Evolutionary conservation across 2,113 vertebrate genomes (phyloP).

Genomic region (Grus americana): DNA sequence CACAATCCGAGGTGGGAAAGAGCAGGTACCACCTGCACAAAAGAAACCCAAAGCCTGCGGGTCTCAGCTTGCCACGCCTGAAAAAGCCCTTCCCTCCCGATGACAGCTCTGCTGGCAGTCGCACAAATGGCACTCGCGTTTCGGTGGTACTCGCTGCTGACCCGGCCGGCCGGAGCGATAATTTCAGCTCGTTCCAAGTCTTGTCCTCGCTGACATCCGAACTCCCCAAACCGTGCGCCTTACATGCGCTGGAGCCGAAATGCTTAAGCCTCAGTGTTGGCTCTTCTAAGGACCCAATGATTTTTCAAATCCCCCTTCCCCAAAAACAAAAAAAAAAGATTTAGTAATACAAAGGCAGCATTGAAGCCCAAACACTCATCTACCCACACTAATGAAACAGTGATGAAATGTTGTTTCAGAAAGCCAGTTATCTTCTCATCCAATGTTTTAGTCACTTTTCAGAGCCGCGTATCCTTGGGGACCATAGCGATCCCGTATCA

Average conservation of each 20-base stretch:
- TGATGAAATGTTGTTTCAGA: slow-evolving; percentile 74
- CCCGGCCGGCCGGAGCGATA: neutral
- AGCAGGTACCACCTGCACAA: neutral
- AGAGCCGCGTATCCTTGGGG: neutral
- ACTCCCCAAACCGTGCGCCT: neutral
- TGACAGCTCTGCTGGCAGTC: neutral
- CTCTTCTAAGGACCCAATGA: neutral
- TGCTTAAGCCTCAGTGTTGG: neutral
- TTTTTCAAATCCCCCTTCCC: neutral
- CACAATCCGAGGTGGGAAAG: neutral
- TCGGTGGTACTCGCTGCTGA: neutral
- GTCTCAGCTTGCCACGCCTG: neutral
- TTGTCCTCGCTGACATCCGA: accelerated
- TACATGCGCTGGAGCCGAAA: neutral
- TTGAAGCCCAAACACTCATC: slow-evolving; percentile 63
- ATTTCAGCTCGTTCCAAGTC: neutral
- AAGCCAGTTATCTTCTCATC: slow-evolving; percentile 47
- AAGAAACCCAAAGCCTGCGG: neutral
- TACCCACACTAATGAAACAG: slow-evolving; percentile 70
- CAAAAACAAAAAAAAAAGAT: neutral
- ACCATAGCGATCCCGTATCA: accelerated
- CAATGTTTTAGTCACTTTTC: neutral
- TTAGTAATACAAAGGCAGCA: slow-evolving; percentile 76
- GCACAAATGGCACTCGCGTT: neutral
- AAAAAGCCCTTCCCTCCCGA: neutral